Evolutionary conservation across 2,113 vertebrate species (phyloP).

Genomic region (Aix galericulata): DNA sequence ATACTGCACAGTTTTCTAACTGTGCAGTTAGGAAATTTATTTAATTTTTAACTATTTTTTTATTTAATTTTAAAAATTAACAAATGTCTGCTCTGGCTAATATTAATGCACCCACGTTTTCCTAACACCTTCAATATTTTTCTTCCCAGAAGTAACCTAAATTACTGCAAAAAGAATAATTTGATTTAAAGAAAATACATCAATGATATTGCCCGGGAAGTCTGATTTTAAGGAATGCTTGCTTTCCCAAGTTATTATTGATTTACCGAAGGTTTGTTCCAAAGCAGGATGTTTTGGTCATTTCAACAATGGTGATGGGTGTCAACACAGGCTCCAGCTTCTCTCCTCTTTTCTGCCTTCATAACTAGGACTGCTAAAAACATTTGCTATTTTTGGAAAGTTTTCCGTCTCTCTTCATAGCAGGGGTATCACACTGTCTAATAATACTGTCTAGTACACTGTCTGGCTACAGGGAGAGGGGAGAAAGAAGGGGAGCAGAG

Average conservation of each 20-base stretch:
- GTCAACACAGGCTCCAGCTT: neutral
- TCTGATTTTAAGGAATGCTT: neutral
- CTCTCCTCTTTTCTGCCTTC: slow-evolving; percentile 8
- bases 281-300: neutral
- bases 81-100: neutral
- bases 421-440: neutral
- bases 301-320: neutral
- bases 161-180: neutral
- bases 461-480: neutral
- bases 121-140: neutral
- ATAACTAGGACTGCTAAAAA: neutral
- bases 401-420: neutral
- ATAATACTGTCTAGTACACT: neutral
- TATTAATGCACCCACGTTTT: neutral
- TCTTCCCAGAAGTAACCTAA: neutral
- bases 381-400: neutral
- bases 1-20: neutral
- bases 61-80: neutral
- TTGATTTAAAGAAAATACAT: neutral
- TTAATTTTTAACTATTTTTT: no score
- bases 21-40: no score
- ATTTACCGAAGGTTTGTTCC: neutral
- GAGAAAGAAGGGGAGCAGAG: neutral
- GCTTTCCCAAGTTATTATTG: neutral
- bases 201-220: neutral